phyloP scores from a whole-genome alignment of 2,888 invertebrate species.

The Hirtodrosophila cameraria region DNA sequence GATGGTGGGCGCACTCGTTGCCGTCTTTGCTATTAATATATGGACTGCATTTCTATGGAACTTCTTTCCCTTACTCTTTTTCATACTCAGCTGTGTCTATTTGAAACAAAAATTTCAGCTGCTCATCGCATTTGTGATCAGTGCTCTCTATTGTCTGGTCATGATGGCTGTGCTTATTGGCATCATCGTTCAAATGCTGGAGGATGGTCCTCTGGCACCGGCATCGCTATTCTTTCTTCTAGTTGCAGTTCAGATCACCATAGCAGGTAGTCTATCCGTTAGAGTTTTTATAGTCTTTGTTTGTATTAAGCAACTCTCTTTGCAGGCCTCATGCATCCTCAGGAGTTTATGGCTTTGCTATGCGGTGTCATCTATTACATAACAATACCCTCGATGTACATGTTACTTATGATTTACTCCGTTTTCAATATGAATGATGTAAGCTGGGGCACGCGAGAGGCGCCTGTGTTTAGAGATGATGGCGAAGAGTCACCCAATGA shows the following conservation, averaged over 20 bases:
- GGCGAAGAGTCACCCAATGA: slow-evolving; percentile 25
- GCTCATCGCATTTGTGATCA: slow-evolving; percentile 89
- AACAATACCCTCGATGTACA: slow-evolving; percentile 97
- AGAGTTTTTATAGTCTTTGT: no score
- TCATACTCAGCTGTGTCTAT: slow-evolving; percentile 87
- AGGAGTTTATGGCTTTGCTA: slow-evolving; percentile 90
- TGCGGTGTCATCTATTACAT: slow-evolving; percentile 93
- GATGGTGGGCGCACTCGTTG: slow-evolving; percentile 91
- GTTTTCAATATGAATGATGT: slow-evolving; percentile 97
- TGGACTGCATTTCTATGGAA: slow-evolving; percentile 89
- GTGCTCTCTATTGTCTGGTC: slow-evolving; percentile 91
- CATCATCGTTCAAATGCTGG: slow-evolving; percentile 90
- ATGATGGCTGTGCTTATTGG: slow-evolving; percentile 95
- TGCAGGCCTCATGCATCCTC: slow-evolving; percentile 90
- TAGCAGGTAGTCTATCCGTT: slow-evolving; percentile 85
- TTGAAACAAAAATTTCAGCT: slow-evolving; percentile 88
- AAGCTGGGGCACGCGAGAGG: slow-evolving; percentile 97
- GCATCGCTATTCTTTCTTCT: slow-evolving; percentile 93
- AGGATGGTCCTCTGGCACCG: slow-evolving; percentile 92
- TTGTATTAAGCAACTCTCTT: no score
- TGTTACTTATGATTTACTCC: slow-evolving; percentile 95
- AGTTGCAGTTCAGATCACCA: slow-evolving; percentile 88
- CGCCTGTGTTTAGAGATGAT: slow-evolving; percentile 81
- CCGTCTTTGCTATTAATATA: slow-evolving; percentile 89
- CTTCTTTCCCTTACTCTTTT: slow-evolving; percentile 88